Evolutionary conservation across 37 sponge, comb jelly and placozoan genomes (phyloP), one percentile per base, ranked within the genome.

Genomic region (Hormiphora californensis): DNA sequence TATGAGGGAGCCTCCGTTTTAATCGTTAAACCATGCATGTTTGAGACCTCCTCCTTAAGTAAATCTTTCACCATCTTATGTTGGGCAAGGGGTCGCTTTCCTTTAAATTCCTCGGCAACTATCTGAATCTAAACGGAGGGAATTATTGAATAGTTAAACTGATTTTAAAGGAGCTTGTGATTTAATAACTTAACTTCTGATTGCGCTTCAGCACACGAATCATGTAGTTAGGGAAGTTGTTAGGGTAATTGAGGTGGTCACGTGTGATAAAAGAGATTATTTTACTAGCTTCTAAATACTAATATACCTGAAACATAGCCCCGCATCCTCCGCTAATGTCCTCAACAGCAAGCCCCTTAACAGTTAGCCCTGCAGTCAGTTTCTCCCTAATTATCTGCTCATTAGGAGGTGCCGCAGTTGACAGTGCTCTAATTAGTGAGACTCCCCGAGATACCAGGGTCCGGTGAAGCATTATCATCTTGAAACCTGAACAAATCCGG

Each of bases 251-350:
- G n/a, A n/a, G n/a, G n/a, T n/a, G 53, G 15, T 49, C 15, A 49
- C 15, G 53, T 49, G 53, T 17, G 53, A 49, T 9, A 17, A 15
- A 15, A 49, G 15, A 49, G 53, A 17, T 15, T 17, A 49, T 15
- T 17, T 15, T 49, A 49, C 9, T 17, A 49, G 15, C 53, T 49
- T 17, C 53, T 15, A 49, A 15, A 15, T 15, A 49, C 12, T 49
- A 49, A 49, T 9, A 9, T 21, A 57, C 61, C 37, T 65, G 67
- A 28, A 65, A 65, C 67, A 65, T 65, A 33, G 67, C 67, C 67
- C 67, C 67, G 35, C 67, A 65, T 1, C 67, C 67, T 34, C 67
- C 67, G 17, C 67, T 65, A 11, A 65, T 65, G 28, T 65, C 67
- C 28, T 65, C 38, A 8, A 65, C 67, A 33, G 4, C 28, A 28